phyloP scores from a whole-genome alignment of 1,140 invertebrate species.

The Palaemon carinicauda region DNA sequence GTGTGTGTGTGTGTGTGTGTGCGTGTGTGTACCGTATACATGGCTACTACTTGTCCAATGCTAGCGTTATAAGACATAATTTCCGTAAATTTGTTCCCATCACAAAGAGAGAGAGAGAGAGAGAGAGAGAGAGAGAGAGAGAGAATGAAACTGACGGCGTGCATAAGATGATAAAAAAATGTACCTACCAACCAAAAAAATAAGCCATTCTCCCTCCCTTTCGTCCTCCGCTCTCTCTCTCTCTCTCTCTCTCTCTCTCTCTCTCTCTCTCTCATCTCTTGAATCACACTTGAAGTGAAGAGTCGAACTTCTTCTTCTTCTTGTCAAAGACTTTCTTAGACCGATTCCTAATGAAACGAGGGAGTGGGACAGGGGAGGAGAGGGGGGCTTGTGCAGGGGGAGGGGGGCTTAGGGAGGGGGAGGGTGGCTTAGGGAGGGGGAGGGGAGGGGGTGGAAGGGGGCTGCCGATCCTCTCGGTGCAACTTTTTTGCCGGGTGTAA shows the following conservation, averaged over 20 bases:
- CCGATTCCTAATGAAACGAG: not conserved
- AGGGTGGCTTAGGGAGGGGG: not conserved
- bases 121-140: no score
- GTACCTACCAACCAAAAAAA: not conserved
- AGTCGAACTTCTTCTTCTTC: not conserved
- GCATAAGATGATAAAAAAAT: not conserved
- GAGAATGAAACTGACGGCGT: not conserved
- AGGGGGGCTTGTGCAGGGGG: not conserved
- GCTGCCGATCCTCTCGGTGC: not conserved
- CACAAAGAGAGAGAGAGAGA: not conserved
- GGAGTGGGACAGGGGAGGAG: not conserved
- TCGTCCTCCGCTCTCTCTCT: no score
- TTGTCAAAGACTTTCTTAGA: not conserved
- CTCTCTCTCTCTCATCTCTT: not conserved
- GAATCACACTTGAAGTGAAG: not conserved
- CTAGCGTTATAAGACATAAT: no score
- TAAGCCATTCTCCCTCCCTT: not conserved
- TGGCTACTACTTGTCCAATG: no score
- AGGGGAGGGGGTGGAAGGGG: not conserved
- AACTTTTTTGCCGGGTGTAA: conserved; percentile 45
- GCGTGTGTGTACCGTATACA: not conserved
- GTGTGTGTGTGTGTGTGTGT: not conserved
- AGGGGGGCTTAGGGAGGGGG: not conserved
- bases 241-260: no score
- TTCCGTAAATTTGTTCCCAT: not conserved